phyloP scores from a whole-genome alignment of 2,113 vertebrate genomes.

The Cacatua alba region DNA sequence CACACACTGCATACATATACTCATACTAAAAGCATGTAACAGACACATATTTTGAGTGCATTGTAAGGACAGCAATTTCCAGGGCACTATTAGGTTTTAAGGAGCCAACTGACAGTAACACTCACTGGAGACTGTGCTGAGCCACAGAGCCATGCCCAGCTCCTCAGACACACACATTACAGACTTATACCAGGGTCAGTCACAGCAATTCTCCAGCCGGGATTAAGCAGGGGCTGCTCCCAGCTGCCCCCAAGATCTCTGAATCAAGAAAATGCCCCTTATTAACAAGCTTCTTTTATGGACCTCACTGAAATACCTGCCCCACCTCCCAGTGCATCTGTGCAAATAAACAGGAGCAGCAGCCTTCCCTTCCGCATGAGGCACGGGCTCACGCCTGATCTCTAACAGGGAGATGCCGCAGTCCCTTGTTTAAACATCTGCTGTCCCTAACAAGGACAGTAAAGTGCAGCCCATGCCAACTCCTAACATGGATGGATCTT shows the following conservation, averaged over 20 bases:
- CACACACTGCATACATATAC: too few species aligned
- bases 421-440: background rate
- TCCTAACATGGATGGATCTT: background rate
- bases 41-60: accelerated
- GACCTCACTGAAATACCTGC: background rate
- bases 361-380: accelerated
- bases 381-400: background rate
- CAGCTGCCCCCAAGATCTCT: background rate
- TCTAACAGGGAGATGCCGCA: background rate
- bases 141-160: background rate
- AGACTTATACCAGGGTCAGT: accelerated
- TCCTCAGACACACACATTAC: background rate
- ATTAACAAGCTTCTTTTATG: background rate
- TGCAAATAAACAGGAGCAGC: background rate
- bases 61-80: background rate
- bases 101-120: background rate
- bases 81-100: background rate
- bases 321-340: background rate
- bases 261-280: background rate
- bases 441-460: accelerated
- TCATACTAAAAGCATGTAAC: accelerated
- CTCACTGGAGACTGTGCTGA: background rate
- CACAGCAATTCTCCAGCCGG: background rate
- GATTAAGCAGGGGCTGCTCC: background rate
- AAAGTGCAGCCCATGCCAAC: accelerated